These are phyloP conservation scores for Sitodiplosis mosellana DNA, from an alignment of 1,140 invertebrate species.

Conservation along the genomic window DNA sequence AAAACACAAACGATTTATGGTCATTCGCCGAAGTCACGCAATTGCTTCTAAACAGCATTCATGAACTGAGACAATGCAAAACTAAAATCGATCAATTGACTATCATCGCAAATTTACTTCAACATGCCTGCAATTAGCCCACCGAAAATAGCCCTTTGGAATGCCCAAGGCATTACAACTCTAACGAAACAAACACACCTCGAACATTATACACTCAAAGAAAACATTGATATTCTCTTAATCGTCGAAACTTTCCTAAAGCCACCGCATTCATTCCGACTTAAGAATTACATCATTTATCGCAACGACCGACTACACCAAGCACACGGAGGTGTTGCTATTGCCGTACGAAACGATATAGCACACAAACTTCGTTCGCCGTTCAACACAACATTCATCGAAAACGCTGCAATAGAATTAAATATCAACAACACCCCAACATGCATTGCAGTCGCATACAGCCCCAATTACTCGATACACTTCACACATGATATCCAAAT, in stretches of 20 bases:
- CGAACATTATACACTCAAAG: background rate
- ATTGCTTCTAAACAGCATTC: background rate
- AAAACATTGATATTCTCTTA: background rate
- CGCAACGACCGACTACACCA: background rate
- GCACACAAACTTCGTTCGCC: background rate
- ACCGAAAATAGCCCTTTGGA: background rate
- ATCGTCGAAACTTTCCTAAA: background rate
- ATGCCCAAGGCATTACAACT: background rate
- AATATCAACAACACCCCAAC: background rate
- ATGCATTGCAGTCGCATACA: background rate
- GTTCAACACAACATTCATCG: background rate
- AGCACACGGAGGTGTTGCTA: background rate
- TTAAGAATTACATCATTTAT: background rate
- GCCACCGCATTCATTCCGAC: background rate
- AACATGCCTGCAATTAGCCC: background rate
- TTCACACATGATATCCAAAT: background rate
- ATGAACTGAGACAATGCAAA: background rate
- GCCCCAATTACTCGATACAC: background rate
- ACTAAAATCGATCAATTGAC: background rate
- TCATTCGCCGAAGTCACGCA: no score
- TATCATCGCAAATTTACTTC: background rate
- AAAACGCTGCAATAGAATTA: background rate
- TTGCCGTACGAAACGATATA: background rate
- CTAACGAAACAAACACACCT: background rate
- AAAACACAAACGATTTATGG: no score